Conservation (phyloP, 2,797 vertebrate genomes). For the Rhynchotus rufescens region DNA sequence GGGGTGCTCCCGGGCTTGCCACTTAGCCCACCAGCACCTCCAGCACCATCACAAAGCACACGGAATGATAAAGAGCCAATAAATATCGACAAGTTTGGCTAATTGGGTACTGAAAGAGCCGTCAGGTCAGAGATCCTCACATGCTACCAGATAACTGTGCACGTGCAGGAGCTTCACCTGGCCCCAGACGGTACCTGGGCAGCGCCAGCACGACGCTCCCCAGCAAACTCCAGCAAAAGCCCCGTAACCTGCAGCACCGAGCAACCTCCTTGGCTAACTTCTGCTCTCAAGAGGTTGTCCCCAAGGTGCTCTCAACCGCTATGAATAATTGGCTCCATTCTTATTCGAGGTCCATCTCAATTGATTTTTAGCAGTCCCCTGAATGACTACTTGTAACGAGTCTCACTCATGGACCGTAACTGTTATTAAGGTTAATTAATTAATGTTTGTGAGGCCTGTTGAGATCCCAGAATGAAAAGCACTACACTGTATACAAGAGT, state of each 20-base stretch:
- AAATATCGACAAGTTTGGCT: neutral
- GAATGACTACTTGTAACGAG: constrained; percentile 10
- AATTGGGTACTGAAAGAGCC: neutral
- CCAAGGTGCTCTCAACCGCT: neutral
- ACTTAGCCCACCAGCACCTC: neutral
- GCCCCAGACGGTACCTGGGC: neutral
- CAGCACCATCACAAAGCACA: neutral
- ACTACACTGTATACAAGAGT: rapidly evolving
- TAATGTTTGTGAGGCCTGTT: neutral
- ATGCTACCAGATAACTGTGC: neutral
- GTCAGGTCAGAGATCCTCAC: neutral
- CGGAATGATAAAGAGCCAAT: neutral
- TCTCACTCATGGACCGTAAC: neutral
- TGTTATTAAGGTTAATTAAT: constrained; percentile 44
- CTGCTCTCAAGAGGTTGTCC: neutral
- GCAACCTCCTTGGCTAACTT: neutral
- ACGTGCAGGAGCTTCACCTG: neutral
- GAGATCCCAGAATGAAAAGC: neutral
- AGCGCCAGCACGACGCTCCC: neutral
- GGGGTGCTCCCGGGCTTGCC: neutral
- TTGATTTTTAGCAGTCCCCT: constrained; percentile 6
- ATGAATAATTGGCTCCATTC: neutral
- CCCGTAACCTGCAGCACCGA: neutral
- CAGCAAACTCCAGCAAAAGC: neutral
- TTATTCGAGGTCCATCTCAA: neutral